Evolutionary conservation across 64 coral and sea anemone genomes (phyloP), one percentile per base, ranked within the genome.

Genomic region (Platygyra sinensis): DNA sequence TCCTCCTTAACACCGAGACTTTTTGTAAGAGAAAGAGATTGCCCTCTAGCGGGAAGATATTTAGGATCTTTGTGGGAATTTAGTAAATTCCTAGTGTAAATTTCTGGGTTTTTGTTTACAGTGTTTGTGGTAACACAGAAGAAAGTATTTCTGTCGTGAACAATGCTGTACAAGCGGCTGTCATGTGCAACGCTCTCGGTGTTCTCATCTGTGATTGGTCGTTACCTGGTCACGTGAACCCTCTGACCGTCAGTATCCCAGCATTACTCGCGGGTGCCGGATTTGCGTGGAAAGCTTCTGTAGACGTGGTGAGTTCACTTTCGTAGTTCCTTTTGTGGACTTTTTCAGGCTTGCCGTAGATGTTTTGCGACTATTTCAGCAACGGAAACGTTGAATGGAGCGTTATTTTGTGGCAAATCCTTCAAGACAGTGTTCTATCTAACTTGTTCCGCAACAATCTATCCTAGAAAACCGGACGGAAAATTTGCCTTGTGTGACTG

Each of bases 161-260:
- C 77, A 93, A 95, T 85, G 96, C 96, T 19, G 96, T 95, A 4
- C 91, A 99, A 67, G 62, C 93, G 22, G 96, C 96, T 17, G 91
- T 95, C 31, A 74, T 50, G 10, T 95, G 79, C 67, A 89, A 87
- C 32, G 96, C 93, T 55, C 78, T 99, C 20, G 96, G 96, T 63
- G 63, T 99, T 30, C 94, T 99, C 50, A 32, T 95, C 39, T 87
- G 93, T 87, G 96, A 99, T 99, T 99, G 96, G 96, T 83, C 96
- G 22, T 76, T 93, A 18, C 88, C 91, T 86, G 94, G 94, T 91
- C 93, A 99, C 52, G 90, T 98, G 49, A 95, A 95, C 91, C 96
- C 96, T n/a, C 25, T 91, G 20, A 83, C 51, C 10, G 74, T 95
- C 59, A 98, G 96, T 80, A 89, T 98, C 76, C 91, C 96, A 74